Evolutionary conservation across 2,888 invertebrate genomes (phyloP).

Genomic region (Scaptomyza caliginosa): DNA sequence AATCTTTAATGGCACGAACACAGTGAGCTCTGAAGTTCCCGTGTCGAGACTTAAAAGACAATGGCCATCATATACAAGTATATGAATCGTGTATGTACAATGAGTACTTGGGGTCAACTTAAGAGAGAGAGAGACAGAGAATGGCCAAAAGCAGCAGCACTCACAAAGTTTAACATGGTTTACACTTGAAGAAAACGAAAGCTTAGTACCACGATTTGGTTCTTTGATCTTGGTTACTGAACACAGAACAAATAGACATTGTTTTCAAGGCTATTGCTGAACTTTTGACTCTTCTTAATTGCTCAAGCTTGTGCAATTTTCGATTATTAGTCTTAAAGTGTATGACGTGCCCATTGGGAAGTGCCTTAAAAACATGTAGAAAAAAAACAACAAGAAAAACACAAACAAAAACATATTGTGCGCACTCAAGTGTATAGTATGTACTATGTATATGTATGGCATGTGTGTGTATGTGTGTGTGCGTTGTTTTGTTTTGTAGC

Average conservation of each 20-base stretch:
- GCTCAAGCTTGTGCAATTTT: too few species aligned
- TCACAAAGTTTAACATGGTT: background rate
- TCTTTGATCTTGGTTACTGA: too few species aligned
- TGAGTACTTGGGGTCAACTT: conserved; percentile 13
- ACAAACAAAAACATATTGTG: conserved; percentile 15
- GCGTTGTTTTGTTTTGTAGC: conserved; percentile 16
- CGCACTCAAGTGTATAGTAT: conserved; percentile 26
- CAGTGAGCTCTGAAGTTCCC: background rate
- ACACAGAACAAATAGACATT: too few species aligned
- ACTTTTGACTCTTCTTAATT: too few species aligned
- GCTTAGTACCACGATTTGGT: too few species aligned
- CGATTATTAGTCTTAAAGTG: too few species aligned
- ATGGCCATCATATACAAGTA: conserved; percentile 5
- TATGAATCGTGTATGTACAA: background rate
- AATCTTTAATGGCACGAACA: conserved; percentile 35
- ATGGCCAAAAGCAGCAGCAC: conserved; percentile 4
- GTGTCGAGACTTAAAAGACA: conserved; percentile 12
- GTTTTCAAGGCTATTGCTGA: too few species aligned
- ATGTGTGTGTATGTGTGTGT: background rate
- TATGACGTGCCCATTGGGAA: background rate
- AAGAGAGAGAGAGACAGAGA: conserved; percentile 1
- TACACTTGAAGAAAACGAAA: background rate
- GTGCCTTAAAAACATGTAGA: conserved; percentile 8
- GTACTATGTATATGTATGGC: background rate
- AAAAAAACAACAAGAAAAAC: background rate